Percentiles rank a stretch among this genome's conserved stretches.
Conservation (phyloP, 2,797 vertebrate genomes). For the Valencia hispanica region DNA sequence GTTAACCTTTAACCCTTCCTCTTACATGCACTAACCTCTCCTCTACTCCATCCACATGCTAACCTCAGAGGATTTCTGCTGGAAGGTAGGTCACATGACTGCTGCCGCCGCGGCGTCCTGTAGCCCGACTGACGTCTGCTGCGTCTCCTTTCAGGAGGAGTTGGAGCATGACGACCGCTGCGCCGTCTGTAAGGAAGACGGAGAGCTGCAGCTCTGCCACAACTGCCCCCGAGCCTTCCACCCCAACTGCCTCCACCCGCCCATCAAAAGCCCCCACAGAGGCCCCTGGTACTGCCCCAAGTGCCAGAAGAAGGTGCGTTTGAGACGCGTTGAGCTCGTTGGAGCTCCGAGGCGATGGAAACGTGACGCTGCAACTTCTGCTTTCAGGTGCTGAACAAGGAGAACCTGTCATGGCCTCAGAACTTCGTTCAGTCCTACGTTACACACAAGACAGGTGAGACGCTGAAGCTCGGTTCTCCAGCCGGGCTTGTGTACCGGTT, state of each 20-base stretch:
- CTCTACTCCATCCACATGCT: slow-evolving; percentile 88
- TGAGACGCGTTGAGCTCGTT: not conserved
- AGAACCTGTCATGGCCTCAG: slow-evolving; percentile 93
- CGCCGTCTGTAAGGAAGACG: slow-evolving; percentile 86
- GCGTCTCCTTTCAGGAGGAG: slow-evolving; percentile 80
- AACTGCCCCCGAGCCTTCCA: slow-evolving; percentile 93
- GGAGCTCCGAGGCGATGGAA: not conserved
- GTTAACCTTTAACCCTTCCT: too few species aligned
- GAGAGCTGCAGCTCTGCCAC: slow-evolving; percentile 89
- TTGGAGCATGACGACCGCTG: slow-evolving; percentile 89
- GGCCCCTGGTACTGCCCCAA: slow-evolving; percentile 95
- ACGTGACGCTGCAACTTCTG: not conserved
- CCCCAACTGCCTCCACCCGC: slow-evolving; percentile 91
- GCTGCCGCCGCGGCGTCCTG: not conserved
- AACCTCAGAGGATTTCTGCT: slow-evolving; percentile 95
- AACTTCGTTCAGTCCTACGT: slow-evolving; percentile 96
- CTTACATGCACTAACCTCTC: slow-evolving; percentile 84
- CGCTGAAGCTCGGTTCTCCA: not conserved
- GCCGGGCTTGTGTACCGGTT: not conserved
- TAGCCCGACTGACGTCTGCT: not conserved
- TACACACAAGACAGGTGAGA: slow-evolving; percentile 93
- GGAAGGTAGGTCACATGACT: slow-evolving; percentile 86
- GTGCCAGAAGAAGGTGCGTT: slow-evolving; percentile 94
- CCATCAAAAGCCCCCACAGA: slow-evolving; percentile 86
- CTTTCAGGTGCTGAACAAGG: slow-evolving; percentile 92